These are phyloP conservation scores for Palaemon carinicauda DNA, from an alignment of 1,140 invertebrate species.

Conservation along the genomic window DNA sequence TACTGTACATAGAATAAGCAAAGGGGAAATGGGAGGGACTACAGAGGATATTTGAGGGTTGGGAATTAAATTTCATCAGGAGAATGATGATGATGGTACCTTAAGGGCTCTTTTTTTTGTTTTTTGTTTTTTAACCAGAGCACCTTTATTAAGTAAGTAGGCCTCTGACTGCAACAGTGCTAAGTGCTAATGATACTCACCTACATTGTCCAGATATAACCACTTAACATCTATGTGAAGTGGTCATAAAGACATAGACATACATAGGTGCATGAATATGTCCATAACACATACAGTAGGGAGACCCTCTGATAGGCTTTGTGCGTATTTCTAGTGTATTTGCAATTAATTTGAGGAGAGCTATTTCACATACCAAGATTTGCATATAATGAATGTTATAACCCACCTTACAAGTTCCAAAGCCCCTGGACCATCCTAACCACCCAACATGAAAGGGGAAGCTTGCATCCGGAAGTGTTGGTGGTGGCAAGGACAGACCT, in stretches of 20 bases:
- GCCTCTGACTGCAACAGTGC: not conserved
- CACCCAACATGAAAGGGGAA: not conserved
- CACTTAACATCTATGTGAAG: not conserved
- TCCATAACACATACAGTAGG: not conserved
- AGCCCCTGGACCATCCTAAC: not conserved
- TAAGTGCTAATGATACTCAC: not conserved
- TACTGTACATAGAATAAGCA: slow-evolving; percentile 28
- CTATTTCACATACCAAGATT: not conserved
- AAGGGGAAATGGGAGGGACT: not conserved
- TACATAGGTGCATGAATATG: not conserved
- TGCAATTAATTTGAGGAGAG: not conserved
- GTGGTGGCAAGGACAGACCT: not conserved
- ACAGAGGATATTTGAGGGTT: not conserved
- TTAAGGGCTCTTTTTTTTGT: too few relatives aligned
- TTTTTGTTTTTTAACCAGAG: not conserved
- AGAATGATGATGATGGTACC: too few relatives aligned
- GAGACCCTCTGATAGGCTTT: not conserved
- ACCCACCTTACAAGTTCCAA: slow-evolving; percentile 10
- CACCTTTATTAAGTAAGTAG: not conserved
- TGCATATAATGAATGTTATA: not conserved
- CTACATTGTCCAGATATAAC: not conserved
- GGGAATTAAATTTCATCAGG: not conserved
- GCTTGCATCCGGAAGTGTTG: slow-evolving; percentile 17
- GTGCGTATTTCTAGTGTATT: slow-evolving; percentile 25
- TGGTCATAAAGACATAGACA: not conserved